These are phyloP conservation scores for Oscheius sp. DNA, from an alignment of 2,888 invertebrate genomes.

Conservation along the genomic window DNA sequence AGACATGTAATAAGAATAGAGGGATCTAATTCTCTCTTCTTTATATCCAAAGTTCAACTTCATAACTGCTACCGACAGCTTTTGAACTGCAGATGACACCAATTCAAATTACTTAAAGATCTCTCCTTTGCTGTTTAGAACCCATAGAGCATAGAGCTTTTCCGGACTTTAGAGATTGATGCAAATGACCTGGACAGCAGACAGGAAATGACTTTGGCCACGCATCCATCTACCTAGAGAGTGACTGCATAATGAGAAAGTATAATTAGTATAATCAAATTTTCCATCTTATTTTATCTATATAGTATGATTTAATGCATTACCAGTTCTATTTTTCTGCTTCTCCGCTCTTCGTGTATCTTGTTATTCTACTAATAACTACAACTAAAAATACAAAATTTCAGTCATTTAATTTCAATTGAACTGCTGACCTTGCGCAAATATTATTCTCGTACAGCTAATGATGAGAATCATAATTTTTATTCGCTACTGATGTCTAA, in stretches of 20 bases:
- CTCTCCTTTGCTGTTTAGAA: background rate
- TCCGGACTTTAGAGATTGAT: slow-evolving; percentile 7
- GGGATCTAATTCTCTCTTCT: no score
- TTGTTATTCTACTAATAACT: no score
- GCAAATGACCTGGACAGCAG: slow-evolving; percentile 18
- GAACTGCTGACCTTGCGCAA: no score
- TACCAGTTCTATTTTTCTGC: no score
- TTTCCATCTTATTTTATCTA: no score
- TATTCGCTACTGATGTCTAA: no score
- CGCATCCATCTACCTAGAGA: slow-evolving; percentile 15
- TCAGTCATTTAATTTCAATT: no score
- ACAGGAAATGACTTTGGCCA: slow-evolving; percentile 23
- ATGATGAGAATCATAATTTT: no score
- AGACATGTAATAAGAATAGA: background rate
- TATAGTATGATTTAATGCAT: no score
- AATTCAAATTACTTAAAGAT: slow-evolving; percentile 16
- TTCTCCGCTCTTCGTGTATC: no score
- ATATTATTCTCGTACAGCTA: no score
- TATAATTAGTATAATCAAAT: background rate
- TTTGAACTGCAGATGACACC: slow-evolving; percentile 15
- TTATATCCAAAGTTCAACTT: slow-evolving; percentile 26
- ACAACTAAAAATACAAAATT: no score
- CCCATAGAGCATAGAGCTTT: background rate
- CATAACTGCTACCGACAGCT: slow-evolving; percentile 18
- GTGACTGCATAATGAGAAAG: background rate